These are phyloP conservation scores for Leptinotarsa defecta DNA, from an alignment of 1,140 invertebrate genomes.

Conservation along the genomic window DNA sequence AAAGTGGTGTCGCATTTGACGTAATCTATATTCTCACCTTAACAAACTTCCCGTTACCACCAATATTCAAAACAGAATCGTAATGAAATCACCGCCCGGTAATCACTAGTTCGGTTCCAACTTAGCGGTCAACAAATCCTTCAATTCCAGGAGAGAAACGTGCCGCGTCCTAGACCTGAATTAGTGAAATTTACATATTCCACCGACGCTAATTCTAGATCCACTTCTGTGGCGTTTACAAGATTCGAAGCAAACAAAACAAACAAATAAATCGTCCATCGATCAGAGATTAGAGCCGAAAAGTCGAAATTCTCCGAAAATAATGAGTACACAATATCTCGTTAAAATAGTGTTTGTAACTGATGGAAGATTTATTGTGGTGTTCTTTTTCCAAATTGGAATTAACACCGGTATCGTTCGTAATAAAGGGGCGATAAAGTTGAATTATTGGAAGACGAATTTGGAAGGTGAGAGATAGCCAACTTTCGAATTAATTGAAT, in stretches of 20 bases:
- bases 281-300: not conserved
- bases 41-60: not conserved
- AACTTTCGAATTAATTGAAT: too few relatives aligned
- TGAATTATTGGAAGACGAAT: not conserved
- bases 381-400: not conserved
- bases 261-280: not conserved
- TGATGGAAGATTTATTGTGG: not conserved
- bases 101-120: not conserved
- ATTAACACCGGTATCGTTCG: not conserved
- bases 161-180: not conserved
- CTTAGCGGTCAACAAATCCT: constrained; percentile 3
- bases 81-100: too few relatives aligned
- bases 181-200: constrained; percentile 11
- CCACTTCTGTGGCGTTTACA: not conserved
- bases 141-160: not conserved
- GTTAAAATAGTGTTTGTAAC: not conserved
- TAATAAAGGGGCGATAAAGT: not conserved
- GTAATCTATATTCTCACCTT: not conserved
- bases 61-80: not conserved
- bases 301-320: not conserved
- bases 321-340: constrained; percentile 1
- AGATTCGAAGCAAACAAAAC: not conserved
- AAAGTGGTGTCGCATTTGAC: not conserved
- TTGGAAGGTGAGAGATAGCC: not conserved
- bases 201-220: not conserved